Percentiles rank a stretch among this genome's conserved stretches.
phyloP scores from a whole-genome alignment of 2,888 invertebrate genomes.

The Notocelia uddmanniana region DNA sequence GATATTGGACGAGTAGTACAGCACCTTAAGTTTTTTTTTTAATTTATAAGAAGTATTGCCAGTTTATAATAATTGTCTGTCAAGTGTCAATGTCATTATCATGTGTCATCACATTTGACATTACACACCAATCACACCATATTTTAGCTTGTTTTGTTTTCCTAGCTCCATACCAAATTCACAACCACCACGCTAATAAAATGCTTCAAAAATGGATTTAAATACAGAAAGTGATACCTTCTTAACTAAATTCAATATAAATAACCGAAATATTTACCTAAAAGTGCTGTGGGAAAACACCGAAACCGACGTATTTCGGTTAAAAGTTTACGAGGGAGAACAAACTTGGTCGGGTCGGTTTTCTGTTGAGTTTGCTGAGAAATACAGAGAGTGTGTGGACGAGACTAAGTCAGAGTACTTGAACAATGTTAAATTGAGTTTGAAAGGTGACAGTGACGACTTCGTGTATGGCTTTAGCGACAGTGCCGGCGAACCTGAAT shows the following conservation, averaged over 20 bases:
- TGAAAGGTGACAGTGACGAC: slow-evolving; percentile 23
- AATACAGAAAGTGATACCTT: slow-evolving; percentile 23
- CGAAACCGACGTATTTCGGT: slow-evolving; percentile 61
- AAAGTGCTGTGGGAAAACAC: slow-evolving; percentile 65
- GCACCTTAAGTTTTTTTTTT: too few species aligned
- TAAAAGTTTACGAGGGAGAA: slow-evolving; percentile 63
- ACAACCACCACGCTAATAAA: not conserved
- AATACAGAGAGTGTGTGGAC: slow-evolving; percentile 56
- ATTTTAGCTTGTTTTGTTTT: not conserved
- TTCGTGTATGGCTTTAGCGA: slow-evolving; percentile 37
- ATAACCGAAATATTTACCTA: slow-evolving; percentile 56
- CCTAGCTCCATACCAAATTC: not conserved
- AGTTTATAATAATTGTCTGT: not conserved
- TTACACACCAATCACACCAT: too few species aligned
- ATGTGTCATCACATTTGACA: not conserved
- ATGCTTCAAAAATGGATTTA: slow-evolving; percentile 34
- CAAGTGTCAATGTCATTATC: not conserved
- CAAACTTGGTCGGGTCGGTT: slow-evolving; percentile 68
- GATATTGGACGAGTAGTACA: too few species aligned
- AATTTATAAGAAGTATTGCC: not conserved
- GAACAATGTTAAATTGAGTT: slow-evolving; percentile 49
- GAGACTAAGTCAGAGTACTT: slow-evolving; percentile 63
- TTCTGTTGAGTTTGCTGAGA: slow-evolving; percentile 59
- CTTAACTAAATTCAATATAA: slow-evolving; percentile 60
- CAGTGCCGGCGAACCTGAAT: not conserved